Evolutionary conservation across 2,113 vertebrate species (phyloP), one percentile per base, ranked within the genome.

Genomic region (Lucifuga dentata): DNA sequence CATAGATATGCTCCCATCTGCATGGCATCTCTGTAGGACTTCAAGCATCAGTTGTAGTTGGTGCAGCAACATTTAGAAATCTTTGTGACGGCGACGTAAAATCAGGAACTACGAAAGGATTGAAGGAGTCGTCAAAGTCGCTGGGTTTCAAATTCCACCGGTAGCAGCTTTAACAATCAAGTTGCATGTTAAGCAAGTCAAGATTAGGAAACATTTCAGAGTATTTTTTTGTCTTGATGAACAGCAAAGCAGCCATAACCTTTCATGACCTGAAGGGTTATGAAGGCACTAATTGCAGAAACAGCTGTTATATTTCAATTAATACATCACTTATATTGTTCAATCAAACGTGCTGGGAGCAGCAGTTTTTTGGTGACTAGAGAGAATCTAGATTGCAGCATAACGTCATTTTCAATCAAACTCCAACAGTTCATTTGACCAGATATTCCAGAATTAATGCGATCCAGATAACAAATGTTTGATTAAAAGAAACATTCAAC

Each of bases 261-360:
- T 21, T 26, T 19, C 19, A 21, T 9, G 6, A 65, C 36, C 75
- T 41, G 39, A 13, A n/a, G 57, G 16, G 52, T 60, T 48, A 32
- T 15, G 43, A 86, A 90, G 89, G 89, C 89, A 90, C 89, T 77
- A 40, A 68, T 48, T 62, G 76, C 62, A 76, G 67, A 3, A 43
- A 81, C 83, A 65, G 49, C 40, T n/a, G 2, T 35, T 26, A 16
- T 11, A 2, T 8, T 32, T 59, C 35, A 2, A 38, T n/a, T n/a
- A 38, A 15, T 7, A 15, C 21, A 39, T 38, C 15, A 1, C 8
- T 24, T 53, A 9, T 1, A 29, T 32, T 11, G 17, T 35, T 62
- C 40, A 20, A 16, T 61, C 4, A 10, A 17, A 59, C 33, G 24
- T 23, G 57, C 39, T 67, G 32, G 45, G n/a, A 53, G 45, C 15